Evolutionary conservation across 2,797 vertebrate species (phyloP).

Genomic region (Poecilia gillii): DNA sequence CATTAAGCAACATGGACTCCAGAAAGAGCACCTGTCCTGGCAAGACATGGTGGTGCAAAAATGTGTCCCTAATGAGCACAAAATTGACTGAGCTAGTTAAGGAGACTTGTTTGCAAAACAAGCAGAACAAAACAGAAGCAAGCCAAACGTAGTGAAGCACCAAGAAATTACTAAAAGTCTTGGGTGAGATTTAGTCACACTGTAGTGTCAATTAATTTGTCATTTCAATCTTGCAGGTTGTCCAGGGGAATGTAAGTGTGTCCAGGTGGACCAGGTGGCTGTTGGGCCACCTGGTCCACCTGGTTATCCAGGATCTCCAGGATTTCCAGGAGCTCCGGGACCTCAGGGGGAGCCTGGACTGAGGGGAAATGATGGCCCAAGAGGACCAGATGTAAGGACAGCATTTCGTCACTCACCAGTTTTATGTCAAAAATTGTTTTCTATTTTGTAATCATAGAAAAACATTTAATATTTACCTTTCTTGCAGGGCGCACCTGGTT

Average conservation of each 20-base stretch:
- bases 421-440: background rate
- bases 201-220: background rate
- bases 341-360: slow-evolving; percentile 52
- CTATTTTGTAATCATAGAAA: background rate
- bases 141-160: background rate
- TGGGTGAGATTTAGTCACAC: background rate
- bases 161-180: background rate
- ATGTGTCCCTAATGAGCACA: background rate
- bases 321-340: slow-evolving; percentile 59
- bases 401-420: background rate
- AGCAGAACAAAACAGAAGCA: background rate
- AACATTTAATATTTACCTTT: background rate
- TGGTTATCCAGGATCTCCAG: slow-evolving; percentile 58
- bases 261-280: fast-evolving
- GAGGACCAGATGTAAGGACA: slow-evolving; percentile 56
- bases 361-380: slow-evolving; percentile 47
- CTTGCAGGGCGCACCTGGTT: slow-evolving; percentile 62
- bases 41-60: background rate
- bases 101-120: background rate
- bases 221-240: slow-evolving; percentile 49
- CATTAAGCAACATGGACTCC: background rate
- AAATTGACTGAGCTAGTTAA: background rate
- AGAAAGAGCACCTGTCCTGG: background rate
- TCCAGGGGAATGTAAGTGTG: slow-evolving; percentile 57
- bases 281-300: slow-evolving; percentile 47